Conservation (phyloP, 2,113 vertebrate species). For the Cranoglanis bouderius region DNA sequence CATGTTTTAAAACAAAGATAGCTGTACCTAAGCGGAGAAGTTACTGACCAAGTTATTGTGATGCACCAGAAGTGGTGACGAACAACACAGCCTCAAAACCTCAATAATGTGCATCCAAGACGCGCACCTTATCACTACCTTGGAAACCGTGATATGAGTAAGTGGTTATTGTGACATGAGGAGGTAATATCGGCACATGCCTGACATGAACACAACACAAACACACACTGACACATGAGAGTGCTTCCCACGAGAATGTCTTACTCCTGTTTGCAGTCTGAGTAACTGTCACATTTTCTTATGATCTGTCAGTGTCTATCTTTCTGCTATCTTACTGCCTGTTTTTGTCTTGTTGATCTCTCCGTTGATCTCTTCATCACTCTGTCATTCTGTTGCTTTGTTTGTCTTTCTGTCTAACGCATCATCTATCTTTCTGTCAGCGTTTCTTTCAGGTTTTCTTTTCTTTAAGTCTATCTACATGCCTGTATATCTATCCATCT, state of each 20-base stretch:
- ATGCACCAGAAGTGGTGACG: neutral
- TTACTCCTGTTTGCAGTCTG: neutral
- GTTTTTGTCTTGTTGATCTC: neutral
- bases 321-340: neutral
- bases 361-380: neutral
- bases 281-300: neutral
- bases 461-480: neutral
- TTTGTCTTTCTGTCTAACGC: neutral
- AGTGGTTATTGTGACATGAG: neutral
- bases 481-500: neutral
- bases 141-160: neutral
- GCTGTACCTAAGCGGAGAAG: neutral
- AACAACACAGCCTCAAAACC: neutral
- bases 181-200: neutral
- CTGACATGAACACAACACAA: neutral
- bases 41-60: neutral
- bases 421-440: neutral
- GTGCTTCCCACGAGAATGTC: neutral
- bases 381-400: neutral
- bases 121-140: too few relatives aligned
- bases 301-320: neutral
- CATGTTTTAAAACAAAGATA: too few relatives aligned
- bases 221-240: constrained; percentile 10
- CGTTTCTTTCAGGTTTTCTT: neutral
- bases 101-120: neutral